Conservation (phyloP, 2,888 invertebrate species). For the Drosophila prolongata region DNA sequence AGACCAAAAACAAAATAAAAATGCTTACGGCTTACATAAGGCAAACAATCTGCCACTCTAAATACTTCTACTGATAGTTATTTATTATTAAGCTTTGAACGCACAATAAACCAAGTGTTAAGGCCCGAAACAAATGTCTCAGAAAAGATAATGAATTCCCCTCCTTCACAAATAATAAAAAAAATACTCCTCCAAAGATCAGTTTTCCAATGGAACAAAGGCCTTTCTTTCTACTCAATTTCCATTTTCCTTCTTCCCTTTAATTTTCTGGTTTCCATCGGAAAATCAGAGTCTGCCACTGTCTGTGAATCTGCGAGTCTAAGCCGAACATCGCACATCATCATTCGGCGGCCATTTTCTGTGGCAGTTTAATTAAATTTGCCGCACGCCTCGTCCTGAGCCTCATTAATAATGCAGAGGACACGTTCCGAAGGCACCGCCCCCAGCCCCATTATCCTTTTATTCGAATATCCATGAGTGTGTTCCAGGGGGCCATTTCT, state of each 20-base stretch:
- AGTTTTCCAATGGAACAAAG: conserved; percentile 9
- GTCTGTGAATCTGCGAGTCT: conserved; percentile 15
- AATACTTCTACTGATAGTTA: neutral
- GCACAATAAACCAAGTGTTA: neutral
- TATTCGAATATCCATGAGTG: conserved; percentile 17
- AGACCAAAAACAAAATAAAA: too few relatives aligned
- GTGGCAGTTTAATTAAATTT: conserved; percentile 69
- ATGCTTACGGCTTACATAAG: too few relatives aligned
- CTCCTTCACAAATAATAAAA: neutral
- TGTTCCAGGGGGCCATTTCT: conserved; percentile 17
- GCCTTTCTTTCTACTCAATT: neutral
- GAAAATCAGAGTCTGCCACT: conserved; percentile 29
- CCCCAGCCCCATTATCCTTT: conserved; percentile 18
- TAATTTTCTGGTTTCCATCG: conserved; percentile 6
- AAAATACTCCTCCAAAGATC: conserved; percentile 12
- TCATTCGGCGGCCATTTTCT: conserved; percentile 31
- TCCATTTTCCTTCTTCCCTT: neutral
- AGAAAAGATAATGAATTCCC: neutral
- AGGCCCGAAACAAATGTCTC: neutral
- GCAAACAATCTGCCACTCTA: too few relatives aligned
- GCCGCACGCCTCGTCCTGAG: conserved; percentile 40
- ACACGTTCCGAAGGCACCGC: conserved; percentile 26
- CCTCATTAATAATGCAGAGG: conserved; percentile 70
- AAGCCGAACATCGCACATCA: conserved; percentile 36
- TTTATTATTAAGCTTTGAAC: neutral